phyloP scores from a whole-genome alignment of 1,140 invertebrate species.

The Eupristina koningsbergeri region DNA sequence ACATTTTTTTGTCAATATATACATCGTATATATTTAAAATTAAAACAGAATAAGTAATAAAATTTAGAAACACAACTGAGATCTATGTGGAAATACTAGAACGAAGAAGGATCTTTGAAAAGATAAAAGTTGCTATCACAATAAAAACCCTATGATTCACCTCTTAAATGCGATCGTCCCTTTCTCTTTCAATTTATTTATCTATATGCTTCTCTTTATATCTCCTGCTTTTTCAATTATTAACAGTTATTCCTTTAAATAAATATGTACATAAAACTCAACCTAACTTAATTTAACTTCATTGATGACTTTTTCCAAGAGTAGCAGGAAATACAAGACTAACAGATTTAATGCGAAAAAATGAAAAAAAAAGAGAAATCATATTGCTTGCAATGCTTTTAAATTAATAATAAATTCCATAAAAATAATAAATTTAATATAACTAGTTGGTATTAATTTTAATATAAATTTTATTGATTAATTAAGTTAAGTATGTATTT shows the following conservation, averaged over 20 bases:
- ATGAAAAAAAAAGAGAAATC: conserved; percentile 7
- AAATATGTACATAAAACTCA: conserved; percentile 71
- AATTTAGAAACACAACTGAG: conserved; percentile 20
- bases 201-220: not conserved
- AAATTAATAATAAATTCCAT: conserved; percentile 21
- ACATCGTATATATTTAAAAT: conserved; percentile 29
- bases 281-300: conserved; percentile 66
- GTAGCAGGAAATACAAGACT: too few relatives aligned
- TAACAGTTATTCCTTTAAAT: conserved; percentile 62
- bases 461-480: too few relatives aligned
- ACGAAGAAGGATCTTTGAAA: conserved; percentile 51
- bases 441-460: too few relatives aligned
- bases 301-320: not conserved
- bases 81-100: conserved; percentile 43
- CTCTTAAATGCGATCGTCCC: conserved; percentile 63
- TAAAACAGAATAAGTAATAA: conserved; percentile 10
- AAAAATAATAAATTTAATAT: too few relatives aligned
- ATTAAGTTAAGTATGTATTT: too few relatives aligned
- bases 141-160: conserved; percentile 67
- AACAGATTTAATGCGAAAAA: not conserved
- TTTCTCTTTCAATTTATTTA: conserved; percentile 2
- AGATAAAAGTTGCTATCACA: conserved; percentile 48
- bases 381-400: conserved; percentile 12
- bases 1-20: too few relatives aligned
- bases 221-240: conserved; percentile 61